Evolutionary conservation across 2,113 vertebrate genomes (phyloP), one percentile per base, ranked within the genome.

Genomic region (Microcebus jonahi): DNA sequence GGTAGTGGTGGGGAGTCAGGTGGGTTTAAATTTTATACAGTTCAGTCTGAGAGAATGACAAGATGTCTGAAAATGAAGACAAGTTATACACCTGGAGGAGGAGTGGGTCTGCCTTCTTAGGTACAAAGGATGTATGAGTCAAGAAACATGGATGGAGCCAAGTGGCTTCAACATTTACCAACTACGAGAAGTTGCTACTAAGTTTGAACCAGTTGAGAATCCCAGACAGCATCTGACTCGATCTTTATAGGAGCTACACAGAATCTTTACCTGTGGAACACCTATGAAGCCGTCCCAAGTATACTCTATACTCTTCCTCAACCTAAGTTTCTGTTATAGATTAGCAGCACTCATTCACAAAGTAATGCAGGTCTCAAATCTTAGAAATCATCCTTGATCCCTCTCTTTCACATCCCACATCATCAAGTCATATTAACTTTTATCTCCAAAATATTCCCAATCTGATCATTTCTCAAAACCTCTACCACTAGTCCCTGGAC

Each of bases 361-460:
- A 80, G 31, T 36, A 73, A 57, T 50, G 53, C 17, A 92, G 68
- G 73, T 57, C 5, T 80, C 48, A 75, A 90, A 75, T 36, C 18
- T 79, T 80, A 94, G 36, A 93, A 73, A 90, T 81, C 29, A 90
- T 18, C 36, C 27, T 84, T 34, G 34, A 48, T 75, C 29, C 36
- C 29, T 83, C 34, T 88, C 20, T 90, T 39, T 39, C 5, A 95
- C 13, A 61, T 55, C 3, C 14, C 29, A 68, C 10, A 85, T 21
- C 82, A 86, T 42, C 36, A 83, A 82, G n/a, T 63, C 73, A 9
- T 76, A 61, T 81, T 45, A 73, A 39, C n/a, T 88, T 88, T 4
- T 90, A 79, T 42, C 42, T 88, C 73, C 55, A 87, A 97, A 92
- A 76, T 88, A 84, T 31, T 39, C 29, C 61, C 83, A 94, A 81